Evolutionary conservation across 2,113 vertebrate species (phyloP).

Genomic region (Chauna torquata): DNA sequence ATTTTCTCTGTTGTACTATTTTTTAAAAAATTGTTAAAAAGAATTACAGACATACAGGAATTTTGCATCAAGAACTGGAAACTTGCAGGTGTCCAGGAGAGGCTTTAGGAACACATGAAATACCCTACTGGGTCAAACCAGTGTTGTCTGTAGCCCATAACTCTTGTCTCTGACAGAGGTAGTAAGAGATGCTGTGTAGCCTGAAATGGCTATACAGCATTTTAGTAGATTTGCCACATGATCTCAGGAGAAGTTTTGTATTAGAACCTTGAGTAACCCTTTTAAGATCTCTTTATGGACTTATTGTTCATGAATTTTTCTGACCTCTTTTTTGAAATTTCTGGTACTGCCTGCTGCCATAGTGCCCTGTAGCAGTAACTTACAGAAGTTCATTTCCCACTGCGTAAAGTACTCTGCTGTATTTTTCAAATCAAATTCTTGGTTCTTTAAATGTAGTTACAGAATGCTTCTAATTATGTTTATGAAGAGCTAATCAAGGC

Average conservation of each 20-base stretch:
- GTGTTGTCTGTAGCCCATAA: not conserved
- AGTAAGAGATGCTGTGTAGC: not conserved
- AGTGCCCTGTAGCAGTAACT: not conserved
- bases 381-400: not conserved
- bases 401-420: not conserved
- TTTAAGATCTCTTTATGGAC: not conserved
- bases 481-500: not conserved
- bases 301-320: not conserved
- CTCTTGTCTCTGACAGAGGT: not conserved
- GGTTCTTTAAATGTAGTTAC: not conserved
- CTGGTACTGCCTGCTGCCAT: not conserved
- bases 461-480: not conserved
- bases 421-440: not conserved
- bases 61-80: not conserved
- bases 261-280: not conserved
- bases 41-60: not conserved
- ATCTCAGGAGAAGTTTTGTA: not conserved
- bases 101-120: not conserved
- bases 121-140: not conserved
- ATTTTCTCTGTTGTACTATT: slow-evolving; percentile 17
- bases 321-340: not conserved
- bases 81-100: not conserved
- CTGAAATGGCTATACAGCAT: too few species aligned
- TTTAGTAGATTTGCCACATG: not conserved
- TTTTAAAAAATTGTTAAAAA: slow-evolving; percentile 1